phyloP scores from a whole-genome alignment of 2,113 vertebrate species.

The Mesoclemmys tuberculata region DNA sequence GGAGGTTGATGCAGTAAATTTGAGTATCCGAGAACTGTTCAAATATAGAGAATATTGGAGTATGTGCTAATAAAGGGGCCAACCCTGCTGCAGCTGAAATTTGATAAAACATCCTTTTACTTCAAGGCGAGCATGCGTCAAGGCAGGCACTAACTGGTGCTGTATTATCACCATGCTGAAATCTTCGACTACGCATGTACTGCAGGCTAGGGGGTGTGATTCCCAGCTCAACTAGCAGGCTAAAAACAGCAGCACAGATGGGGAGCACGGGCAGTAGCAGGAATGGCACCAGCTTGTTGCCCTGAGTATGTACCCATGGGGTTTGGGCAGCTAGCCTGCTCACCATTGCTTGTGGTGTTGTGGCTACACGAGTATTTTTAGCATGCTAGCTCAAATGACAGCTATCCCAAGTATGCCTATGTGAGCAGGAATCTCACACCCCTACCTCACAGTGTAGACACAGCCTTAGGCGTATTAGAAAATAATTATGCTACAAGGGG shows the following conservation, averaged over 20 bases:
- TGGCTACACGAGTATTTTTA: neutral
- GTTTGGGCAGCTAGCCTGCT: neutral
- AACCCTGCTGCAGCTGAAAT: too few species aligned
- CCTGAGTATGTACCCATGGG: neutral
- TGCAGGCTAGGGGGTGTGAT: too few species aligned
- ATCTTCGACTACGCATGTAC: neutral
- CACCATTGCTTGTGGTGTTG: neutral
- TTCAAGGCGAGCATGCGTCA: too few species aligned
- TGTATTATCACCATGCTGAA: too few species aligned
- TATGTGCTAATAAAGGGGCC: too few species aligned
- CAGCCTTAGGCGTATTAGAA: neutral
- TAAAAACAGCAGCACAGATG: neutral
- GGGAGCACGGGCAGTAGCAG: too few species aligned
- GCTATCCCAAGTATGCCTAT: neutral
- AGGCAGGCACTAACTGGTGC: too few species aligned
- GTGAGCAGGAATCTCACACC: neutral
- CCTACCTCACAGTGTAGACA: neutral
- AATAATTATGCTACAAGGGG: fast-evolving
- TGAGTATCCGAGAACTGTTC: too few species aligned
- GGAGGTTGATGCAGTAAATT: too few species aligned
- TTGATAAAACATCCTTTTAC: too few species aligned
- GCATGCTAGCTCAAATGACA: neutral
- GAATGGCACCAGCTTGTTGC: neutral
- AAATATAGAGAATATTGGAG: too few species aligned
- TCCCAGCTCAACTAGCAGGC: neutral